Base-by-base conservation (phyloP, 2,797 vertebrate species). In the Hippoglossus hippoglossus region DNA sequence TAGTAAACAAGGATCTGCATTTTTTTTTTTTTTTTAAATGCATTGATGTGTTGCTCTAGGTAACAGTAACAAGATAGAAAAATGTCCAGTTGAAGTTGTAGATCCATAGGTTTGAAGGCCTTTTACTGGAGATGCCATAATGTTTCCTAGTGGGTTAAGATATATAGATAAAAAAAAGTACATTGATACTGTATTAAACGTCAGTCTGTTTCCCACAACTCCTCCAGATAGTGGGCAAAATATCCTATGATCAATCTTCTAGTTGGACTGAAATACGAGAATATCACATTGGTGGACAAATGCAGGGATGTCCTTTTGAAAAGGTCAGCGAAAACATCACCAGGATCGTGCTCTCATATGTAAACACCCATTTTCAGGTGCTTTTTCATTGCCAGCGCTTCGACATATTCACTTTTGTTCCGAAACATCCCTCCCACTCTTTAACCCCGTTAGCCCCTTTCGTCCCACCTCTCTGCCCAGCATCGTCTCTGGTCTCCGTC, bases 381-480 rank as follows among this genome's bases (percentile, higher is more conserved):
- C 24, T 34, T 39, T 44, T 34, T 62, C 15, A 15, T 8, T 19
- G 8, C 60, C 39, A 18, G 56, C 19, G 12, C 21, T 26, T 18
- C 41, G 3, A 34, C 9, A 34, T 34, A 34, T 34, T 34, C 31
- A 34, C 31, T 11, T 34, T 34, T 34, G 10, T 34, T 11, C 31
- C 3, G 2, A 34, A 34, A 34, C 24, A 25, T 25, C 51, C 57
- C 46, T 31, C 6, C 39, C 56, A 22, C 63, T 71, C 66, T 67
- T 41, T 67, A 60, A 69, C 54, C 50, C 12, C 0, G 0, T n/a
- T 44, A 18, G 16, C 41, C 41, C 16, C 41, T 5, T 11, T 75
- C 34, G 28, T 57, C 67, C 68, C 67, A 55, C 70, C 73, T 73
- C 56, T 68, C 63, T 36, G 26, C 54, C 46, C 68, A 65, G 64